phyloP scores from a whole-genome alignment of 2,888 invertebrate species.

The Theretra japonica region DNA sequence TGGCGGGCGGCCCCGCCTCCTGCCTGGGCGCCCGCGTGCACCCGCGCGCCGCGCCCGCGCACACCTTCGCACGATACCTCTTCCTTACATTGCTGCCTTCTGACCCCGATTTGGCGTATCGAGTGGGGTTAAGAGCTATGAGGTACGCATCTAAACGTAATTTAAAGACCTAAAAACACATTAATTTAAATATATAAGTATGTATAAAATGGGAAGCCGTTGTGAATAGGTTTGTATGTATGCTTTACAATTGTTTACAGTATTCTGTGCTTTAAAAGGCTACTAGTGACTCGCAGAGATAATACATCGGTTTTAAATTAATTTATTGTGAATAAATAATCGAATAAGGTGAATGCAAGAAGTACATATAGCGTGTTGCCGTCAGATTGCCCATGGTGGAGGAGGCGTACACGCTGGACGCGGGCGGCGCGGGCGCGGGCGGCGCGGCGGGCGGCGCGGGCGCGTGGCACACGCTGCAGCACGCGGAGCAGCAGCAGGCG shows the following conservation, averaged over 20 bases:
- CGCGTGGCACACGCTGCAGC: constrained; percentile 91
- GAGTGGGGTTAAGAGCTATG: constrained; percentile 92
- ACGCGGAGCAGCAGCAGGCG: constrained; percentile 92
- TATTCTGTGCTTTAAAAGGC: too few species aligned
- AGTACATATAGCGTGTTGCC: neutral
- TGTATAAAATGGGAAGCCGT: too few species aligned
- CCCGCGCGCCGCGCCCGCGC: constrained; percentile 93
- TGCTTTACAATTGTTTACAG: too few species aligned
- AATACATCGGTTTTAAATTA: too few species aligned
- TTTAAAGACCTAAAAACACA: too few species aligned
- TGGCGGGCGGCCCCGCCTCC: constrained; percentile 91
- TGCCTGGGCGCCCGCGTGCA: constrained; percentile 90
- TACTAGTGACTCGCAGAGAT: too few species aligned
- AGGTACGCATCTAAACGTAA: constrained; percentile 50
- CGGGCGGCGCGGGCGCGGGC: constrained; percentile 52
- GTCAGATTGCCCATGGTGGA: constrained; percentile 89
- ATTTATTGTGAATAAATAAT: neutral
- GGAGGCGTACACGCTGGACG: constrained; percentile 75
- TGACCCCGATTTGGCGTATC: constrained; percentile 91
- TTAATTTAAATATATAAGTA: too few species aligned
- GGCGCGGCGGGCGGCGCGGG: constrained; percentile 86
- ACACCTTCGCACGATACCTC: constrained; percentile 92
- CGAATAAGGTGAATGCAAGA: neutral
- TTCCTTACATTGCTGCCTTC: constrained; percentile 90
- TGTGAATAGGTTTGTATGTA: too few species aligned